Conservation (phyloP, 2,113 vertebrate species). For the Chamaea fasciata region DNA sequence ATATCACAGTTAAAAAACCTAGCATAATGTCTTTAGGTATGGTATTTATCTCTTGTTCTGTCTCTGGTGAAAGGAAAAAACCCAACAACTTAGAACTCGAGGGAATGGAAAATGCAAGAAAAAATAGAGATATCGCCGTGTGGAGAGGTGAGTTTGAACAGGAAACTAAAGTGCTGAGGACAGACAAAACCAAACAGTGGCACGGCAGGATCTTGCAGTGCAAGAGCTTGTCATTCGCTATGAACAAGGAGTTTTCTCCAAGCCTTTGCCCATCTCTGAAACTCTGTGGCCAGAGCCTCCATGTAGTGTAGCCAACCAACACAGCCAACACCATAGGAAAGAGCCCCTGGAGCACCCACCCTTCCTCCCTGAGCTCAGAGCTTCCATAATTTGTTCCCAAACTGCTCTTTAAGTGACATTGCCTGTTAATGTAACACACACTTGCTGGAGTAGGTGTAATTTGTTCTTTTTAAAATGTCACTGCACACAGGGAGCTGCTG, state of each 20-base stretch:
- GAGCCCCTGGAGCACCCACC: not conserved
- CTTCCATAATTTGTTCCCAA: not conserved
- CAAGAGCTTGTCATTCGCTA: not conserved
- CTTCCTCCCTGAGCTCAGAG: not conserved
- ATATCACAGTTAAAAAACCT: not conserved
- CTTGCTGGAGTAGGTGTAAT: not conserved
- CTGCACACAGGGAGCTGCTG: not conserved
- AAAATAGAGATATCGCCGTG: not conserved
- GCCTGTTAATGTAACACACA: not conserved
- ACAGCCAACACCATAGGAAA: accelerated
- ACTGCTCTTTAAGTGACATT: accelerated
- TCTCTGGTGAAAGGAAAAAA: not conserved
- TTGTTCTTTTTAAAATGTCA: not conserved
- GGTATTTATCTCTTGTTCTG: not conserved
- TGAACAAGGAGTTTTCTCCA: not conserved
- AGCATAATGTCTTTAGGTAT: not conserved
- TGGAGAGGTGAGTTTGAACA: not conserved
- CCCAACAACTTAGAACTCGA: not conserved
- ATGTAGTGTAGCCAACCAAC: accelerated
- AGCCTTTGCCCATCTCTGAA: not conserved
- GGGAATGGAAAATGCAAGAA: not conserved
- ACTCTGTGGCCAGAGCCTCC: not conserved
- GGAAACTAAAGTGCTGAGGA: not conserved
- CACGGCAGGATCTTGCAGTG: not conserved
- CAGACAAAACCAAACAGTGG: not conserved